phyloP scores from a whole-genome alignment of 2,797 vertebrate species.

The Hybognathus amarus region DNA sequence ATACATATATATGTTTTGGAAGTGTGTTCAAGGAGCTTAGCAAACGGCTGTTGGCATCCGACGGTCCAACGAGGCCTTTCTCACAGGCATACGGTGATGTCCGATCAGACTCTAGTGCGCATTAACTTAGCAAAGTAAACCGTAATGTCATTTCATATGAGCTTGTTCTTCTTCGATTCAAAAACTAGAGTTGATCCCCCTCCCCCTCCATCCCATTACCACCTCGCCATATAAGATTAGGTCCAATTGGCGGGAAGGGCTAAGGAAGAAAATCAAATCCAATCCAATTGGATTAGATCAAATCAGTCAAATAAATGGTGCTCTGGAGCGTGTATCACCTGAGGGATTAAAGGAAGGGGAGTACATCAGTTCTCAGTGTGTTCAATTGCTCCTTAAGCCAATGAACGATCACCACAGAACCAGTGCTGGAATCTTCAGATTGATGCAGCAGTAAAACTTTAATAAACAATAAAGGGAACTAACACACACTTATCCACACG shows the following conservation, averaged over 20 bases:
- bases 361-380: constrained; percentile 28
- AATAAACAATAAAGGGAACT: not conserved
- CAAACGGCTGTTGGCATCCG: not conserved
- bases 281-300: constrained; percentile 59
- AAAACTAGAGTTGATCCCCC: constrained; percentile 4
- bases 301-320: constrained; percentile 54
- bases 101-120: constrained; percentile 18
- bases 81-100: constrained; percentile 34
- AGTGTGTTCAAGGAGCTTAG: not conserved
- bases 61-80: not conserved
- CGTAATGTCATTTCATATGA: constrained; percentile 34
- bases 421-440: not conserved
- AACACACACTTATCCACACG: not conserved
- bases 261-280: constrained; percentile 52
- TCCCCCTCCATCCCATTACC: constrained; percentile 26
- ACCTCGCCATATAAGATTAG: constrained; percentile 40
- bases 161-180: constrained; percentile 41
- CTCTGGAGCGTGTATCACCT: constrained; percentile 41
- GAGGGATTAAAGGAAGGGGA: constrained; percentile 42
- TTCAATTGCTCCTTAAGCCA: constrained; percentile 26
- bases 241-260: constrained; percentile 38
- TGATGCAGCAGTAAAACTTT: not conserved
- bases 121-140: constrained; percentile 43
- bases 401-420: not conserved
- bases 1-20: constrained; percentile 17